A percentile compares a stretch with the other conserved stretches of the same genome.
Conservation (phyloP, 2,888 invertebrate species). For the Noctua comes region DNA sequence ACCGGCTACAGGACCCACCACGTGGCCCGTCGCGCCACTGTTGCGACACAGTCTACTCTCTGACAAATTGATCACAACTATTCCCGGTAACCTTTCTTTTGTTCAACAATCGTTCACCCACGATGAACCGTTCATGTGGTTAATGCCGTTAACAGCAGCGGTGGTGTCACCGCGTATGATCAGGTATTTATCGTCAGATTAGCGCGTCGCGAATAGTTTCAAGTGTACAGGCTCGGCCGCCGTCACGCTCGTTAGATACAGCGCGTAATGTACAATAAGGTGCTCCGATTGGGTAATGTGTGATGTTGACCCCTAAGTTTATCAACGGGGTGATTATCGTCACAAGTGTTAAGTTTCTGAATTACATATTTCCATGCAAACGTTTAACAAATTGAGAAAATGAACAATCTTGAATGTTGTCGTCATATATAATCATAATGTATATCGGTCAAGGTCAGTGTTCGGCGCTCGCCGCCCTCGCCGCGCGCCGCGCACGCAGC, state of each 20-base stretch:
- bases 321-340: constrained; percentile 36
- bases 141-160: neutral
- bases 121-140: neutral
- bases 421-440: constrained; percentile 54
- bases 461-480: constrained; percentile 41
- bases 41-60: neutral
- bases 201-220: constrained; percentile 3
- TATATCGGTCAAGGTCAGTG: constrained; percentile 64
- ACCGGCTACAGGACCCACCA: constrained; percentile 33
- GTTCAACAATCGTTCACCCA: neutral
- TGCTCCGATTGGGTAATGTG: constrained; percentile 26
- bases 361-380: constrained; percentile 19
- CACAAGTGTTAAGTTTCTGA: constrained; percentile 11
- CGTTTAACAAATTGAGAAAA: constrained; percentile 27
- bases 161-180: constrained; percentile 9
- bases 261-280: constrained; percentile 21
- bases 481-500: constrained; percentile 47
- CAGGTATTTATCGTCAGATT: constrained; percentile 25
- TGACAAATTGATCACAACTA: neutral
- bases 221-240: constrained; percentile 14
- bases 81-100: neutral
- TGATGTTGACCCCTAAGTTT: constrained; percentile 45
- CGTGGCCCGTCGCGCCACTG: constrained; percentile 18
- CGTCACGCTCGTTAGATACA: neutral
- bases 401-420: constrained; percentile 38